Conservation (phyloP, 2,797 vertebrate species). For the Bryconaethiops microstoma region DNA sequence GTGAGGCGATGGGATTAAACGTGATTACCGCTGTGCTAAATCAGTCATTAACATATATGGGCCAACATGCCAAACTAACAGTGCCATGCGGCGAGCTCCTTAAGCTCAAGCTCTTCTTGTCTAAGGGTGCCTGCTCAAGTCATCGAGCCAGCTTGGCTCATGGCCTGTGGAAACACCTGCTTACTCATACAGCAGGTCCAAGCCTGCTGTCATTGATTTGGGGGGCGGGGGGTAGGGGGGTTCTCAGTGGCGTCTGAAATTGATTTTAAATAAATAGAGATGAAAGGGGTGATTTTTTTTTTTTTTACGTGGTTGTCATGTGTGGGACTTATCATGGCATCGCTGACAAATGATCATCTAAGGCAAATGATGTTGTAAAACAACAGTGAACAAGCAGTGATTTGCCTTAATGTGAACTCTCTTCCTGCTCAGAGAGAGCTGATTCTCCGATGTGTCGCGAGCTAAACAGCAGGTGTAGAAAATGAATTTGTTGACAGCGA, state of each 20-base stretch:
- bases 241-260: neutral
- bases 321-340: neutral
- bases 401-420: neutral
- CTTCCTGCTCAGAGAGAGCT: slow-evolving; percentile 5
- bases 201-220: neutral
- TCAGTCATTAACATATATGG: slow-evolving; percentile 56
- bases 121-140: slow-evolving; percentile 9
- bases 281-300: neutral
- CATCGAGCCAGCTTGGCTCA: slow-evolving; percentile 12
- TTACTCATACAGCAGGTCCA: neutral
- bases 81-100: slow-evolving; percentile 9
- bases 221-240: neutral
- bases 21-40: slow-evolving; percentile 54
- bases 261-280: neutral
- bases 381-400: neutral
- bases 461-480: slow-evolving; percentile 38
- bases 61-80: slow-evolving; percentile 44
- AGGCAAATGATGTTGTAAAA: neutral
- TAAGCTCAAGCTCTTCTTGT: slow-evolving; percentile 22
- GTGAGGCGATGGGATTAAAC: slow-evolving; percentile 52
- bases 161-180: neutral
- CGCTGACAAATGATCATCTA: neutral
- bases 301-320: neutral
- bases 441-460: slow-evolving; percentile 1
- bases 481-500: slow-evolving; percentile 37